A percentile compares a stretch with the other conserved stretches of the same genome.
Evolutionary conservation across 1,140 invertebrate genomes (phyloP).

Genomic region (Leptonema lineaticorne): DNA sequence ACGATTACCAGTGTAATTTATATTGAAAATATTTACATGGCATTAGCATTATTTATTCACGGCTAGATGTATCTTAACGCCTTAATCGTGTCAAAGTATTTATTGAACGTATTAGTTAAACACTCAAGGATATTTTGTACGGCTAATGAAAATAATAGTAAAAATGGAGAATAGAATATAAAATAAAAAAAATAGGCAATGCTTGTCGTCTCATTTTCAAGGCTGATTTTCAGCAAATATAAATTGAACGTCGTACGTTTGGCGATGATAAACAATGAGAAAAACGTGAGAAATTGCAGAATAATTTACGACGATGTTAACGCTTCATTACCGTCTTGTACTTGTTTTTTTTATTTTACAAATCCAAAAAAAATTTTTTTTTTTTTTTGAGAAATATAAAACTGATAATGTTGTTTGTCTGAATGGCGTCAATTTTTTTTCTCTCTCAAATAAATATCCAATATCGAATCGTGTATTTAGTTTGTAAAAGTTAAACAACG

Average conservation of each 20-base stretch:
- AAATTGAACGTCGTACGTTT: background rate
- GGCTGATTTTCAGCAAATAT: constrained; percentile 3
- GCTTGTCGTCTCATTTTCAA: too few relatives aligned
- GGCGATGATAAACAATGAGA: constrained; percentile 5
- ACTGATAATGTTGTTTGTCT: too few relatives aligned
- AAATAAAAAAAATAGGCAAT: too few relatives aligned
- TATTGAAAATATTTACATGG: constrained; percentile 24
- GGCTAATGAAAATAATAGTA: background rate
- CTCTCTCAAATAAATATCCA: too few relatives aligned
- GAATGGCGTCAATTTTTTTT: too few relatives aligned
- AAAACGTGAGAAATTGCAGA: constrained; percentile 6
- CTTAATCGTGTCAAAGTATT: constrained; percentile 15
- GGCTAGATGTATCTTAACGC: constrained; percentile 19
- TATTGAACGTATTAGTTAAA: constrained; percentile 15
- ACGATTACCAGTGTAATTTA: constrained; percentile 23
- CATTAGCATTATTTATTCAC: constrained; percentile 16
- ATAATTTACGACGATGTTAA: too few relatives aligned
- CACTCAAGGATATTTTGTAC: background rate
- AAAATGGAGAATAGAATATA: background rate
- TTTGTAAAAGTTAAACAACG: too few relatives aligned
- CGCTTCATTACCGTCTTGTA: too few relatives aligned
- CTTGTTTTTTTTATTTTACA: too few relatives aligned
- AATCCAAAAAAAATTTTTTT: background rate
- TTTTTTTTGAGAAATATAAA: too few relatives aligned
- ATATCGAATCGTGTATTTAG: too few relatives aligned